Percentiles rank a stretch among this genome's conserved stretches.
Conservation (phyloP, 92 coral and sea anemone genomes). For the Epizoanthus rinbou region DNA sequence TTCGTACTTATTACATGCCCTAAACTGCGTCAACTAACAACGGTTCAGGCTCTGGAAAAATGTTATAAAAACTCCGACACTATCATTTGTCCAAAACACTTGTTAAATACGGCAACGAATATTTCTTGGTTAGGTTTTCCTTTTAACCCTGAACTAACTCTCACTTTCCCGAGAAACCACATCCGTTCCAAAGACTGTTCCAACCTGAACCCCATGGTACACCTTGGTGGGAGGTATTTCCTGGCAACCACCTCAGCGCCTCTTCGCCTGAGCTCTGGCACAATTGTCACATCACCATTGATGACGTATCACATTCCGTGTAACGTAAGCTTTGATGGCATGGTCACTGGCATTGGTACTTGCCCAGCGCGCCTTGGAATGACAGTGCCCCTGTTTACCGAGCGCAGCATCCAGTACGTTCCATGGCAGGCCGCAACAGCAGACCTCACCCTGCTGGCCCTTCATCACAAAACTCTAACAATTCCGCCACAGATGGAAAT, state of each 20-base stretch:
- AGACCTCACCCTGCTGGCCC: background rate
- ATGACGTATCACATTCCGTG: background rate
- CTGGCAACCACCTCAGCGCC: constrained; percentile 12
- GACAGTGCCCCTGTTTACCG: constrained; percentile 35
- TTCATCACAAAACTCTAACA: background rate
- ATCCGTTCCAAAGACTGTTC: constrained; percentile 21
- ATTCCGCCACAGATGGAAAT: constrained; percentile 10
- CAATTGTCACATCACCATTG: constrained; percentile 5
- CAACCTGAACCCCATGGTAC: constrained; percentile 20
- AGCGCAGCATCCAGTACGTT: constrained; percentile 25
- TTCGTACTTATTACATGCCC: constrained; percentile 33
- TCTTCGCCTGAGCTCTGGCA: background rate
- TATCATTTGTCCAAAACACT: background rate
- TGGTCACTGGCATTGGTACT: constrained; percentile 11
- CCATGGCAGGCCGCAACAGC: constrained; percentile 42
- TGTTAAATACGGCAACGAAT: no score
- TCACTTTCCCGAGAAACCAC: constrained; percentile 29
- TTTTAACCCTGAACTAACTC: constrained; percentile 17
- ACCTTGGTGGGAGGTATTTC: constrained; percentile 21
- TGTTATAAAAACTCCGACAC: constrained; percentile 14
- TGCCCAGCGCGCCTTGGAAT: constrained; percentile 43
- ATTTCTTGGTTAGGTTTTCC: background rate
- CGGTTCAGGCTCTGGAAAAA: constrained; percentile 36
- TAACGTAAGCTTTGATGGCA: constrained; percentile 10
- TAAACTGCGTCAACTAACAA: constrained; percentile 8